Base-by-base conservation (phyloP, 2,797 vertebrate species). In the Sebastolobus altivelis region DNA sequence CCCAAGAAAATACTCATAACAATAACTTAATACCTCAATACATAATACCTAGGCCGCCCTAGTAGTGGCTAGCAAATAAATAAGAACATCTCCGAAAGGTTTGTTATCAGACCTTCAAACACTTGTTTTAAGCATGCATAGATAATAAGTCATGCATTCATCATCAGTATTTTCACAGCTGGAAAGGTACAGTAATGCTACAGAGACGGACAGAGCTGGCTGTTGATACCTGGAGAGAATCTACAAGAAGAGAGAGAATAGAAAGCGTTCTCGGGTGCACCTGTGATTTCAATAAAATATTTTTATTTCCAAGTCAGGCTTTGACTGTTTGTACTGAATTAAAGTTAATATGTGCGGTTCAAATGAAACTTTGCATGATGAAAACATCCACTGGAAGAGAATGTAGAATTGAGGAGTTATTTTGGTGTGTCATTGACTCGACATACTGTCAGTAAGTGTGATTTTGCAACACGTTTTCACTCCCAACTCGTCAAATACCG, bases 221-320 rank as follows among this genome's bases (percentile, higher is more conserved):
- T 33, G 40, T 18, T 61, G 49, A 75, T 62, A 4, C 71, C 67
- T 62, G 33, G 14, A 73, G 43, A 69, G 29, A 82, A 66, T 72
- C 67, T 58, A 74, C 56, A 67, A 61, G 61, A 75, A 18, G 25
- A 77, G 20, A 73, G 63, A 70, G 46, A 60, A 63, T 33, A 69
- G 60, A 72, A 78, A 75, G 31, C 58, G 76, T 73, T 62, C 38
- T 69, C 4, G 33, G 22, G 22, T 77, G 20, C 83, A 89, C 77
- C 89, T 88, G 84, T 27, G 60, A 86, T 84, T 83, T 82, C 84
- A 79, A 83, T 89, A 72, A 85, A 88, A 59, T 0, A 5, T 16
- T 75, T 62, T 62, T 55, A 49, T 3, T 3, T 88, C 78, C 63
- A 67, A 81, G 81, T 79, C 84, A 66, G 43, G 52, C 35, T 72